A percentile compares a stretch with the other conserved stretches of the same genome.
These are phyloP conservation scores for Stictocephala bisonia DNA, from an alignment of 2,888 invertebrate genomes.

Conservation along the genomic window DNA sequence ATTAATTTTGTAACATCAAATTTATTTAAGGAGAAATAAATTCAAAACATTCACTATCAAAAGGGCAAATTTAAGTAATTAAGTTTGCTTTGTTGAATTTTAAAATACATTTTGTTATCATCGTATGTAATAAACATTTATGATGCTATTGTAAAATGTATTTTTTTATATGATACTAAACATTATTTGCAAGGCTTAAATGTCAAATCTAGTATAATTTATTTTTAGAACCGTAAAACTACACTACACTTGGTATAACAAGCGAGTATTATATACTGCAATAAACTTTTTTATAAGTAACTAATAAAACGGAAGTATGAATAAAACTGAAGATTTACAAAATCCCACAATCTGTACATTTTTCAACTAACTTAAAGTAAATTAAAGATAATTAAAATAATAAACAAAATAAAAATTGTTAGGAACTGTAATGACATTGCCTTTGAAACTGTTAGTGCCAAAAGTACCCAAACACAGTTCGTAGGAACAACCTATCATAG, in stretches of 20 bases:
- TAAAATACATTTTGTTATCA: background rate
- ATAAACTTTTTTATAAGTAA: conserved; percentile 19
- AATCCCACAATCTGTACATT: too few species aligned
- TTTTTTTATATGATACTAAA: background rate
- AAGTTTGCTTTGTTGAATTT: too few species aligned
- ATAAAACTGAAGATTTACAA: background rate
- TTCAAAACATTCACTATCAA: background rate
- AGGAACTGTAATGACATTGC: background rate
- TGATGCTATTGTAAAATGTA: too few species aligned
- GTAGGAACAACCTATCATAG: too few species aligned
- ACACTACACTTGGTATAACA: conserved; percentile 10
- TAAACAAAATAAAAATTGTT: conserved; percentile 15
- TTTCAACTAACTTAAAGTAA: too few species aligned
- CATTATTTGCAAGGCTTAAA: background rate
- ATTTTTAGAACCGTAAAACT: background rate
- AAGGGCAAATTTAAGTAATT: too few species aligned
- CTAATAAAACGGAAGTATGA: background rate
- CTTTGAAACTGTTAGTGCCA: background rate
- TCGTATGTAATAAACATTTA: background rate
- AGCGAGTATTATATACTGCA: conserved; percentile 35
- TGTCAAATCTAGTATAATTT: background rate
- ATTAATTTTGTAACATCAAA: background rate
- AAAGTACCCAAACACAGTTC: too few species aligned
- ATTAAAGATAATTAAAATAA: too few species aligned
- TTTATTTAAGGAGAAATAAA: background rate